Evolutionary conservation across 2,888 invertebrate species (phyloP).

Genomic region (Tachina fera): DNA sequence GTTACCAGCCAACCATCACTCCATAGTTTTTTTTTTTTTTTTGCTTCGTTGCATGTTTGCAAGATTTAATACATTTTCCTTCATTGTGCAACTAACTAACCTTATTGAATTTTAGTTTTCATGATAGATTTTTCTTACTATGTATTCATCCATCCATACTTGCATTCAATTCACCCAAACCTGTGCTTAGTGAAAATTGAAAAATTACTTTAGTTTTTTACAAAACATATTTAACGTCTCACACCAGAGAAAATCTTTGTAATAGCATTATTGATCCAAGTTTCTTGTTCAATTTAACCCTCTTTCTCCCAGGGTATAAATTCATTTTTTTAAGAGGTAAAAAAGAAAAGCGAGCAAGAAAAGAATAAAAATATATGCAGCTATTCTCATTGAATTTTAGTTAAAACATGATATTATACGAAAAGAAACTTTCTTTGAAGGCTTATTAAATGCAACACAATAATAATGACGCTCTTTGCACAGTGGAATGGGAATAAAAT

Average conservation of each 20-base stretch:
- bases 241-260: slow-evolving; percentile 4
- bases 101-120: slow-evolving; percentile 40
- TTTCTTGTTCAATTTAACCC: not conserved
- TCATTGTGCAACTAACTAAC: slow-evolving; percentile 15
- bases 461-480: slow-evolving; percentile 8
- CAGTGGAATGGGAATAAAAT: not conserved
- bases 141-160: not conserved
- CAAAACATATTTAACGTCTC: not conserved
- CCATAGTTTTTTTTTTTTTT: slow-evolving; percentile 18
- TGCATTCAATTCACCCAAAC: not conserved
- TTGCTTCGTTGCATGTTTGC: slow-evolving; percentile 34
- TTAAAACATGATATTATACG: slow-evolving; percentile 35
- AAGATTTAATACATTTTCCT: slow-evolving; percentile 35
- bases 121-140: slow-evolving; percentile 25
- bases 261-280: slow-evolving; percentile 38
- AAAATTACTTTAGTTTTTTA: slow-evolving; percentile 22
- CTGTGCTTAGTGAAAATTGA: slow-evolving; percentile 10
- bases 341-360: slow-evolving; percentile 4
- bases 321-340: slow-evolving; percentile 17
- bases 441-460: slow-evolving; percentile 29
- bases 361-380: slow-evolving; percentile 34
- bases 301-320: not conserved
- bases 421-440: not conserved
- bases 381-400: slow-evolving; percentile 18
- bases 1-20: not conserved